phyloP scores from a whole-genome alignment of 2,888 invertebrate species.

The Phymatocera aterrima region DNA sequence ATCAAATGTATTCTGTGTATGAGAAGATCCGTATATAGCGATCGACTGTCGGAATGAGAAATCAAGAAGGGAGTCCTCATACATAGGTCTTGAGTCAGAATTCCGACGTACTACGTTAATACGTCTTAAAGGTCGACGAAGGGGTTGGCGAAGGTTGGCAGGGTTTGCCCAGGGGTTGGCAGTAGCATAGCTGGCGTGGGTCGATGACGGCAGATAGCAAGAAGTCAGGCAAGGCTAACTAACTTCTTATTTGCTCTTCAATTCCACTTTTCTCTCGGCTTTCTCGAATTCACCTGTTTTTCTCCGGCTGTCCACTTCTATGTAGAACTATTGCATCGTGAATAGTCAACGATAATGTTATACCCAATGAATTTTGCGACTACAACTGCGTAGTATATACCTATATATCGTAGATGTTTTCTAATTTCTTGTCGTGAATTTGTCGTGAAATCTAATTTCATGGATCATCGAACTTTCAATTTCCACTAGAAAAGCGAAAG shows the following conservation, averaged over 20 bases:
- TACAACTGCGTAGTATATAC: too few relatives aligned
- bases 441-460: too few relatives aligned
- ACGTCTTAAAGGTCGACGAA: conserved; percentile 29
- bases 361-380: too few relatives aligned
- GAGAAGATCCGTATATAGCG: background rate
- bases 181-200: conserved; percentile 30
- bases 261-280: background rate
- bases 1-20: background rate
- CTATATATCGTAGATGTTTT: too few relatives aligned
- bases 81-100: too few relatives aligned
- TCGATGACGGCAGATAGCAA: conserved; percentile 36
- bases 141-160: conserved; percentile 32
- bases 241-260: conserved; percentile 23
- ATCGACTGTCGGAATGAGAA: background rate
- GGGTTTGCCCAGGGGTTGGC: conserved; percentile 39
- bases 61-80: background rate
- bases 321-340: background rate
- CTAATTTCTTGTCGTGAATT: too few relatives aligned
- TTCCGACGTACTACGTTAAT: conserved; percentile 19
- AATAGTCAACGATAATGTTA: too few relatives aligned
- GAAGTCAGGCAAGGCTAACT: conserved; percentile 38
- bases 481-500: background rate
- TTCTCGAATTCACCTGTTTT: background rate
- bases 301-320: background rate
- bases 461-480: too few relatives aligned